Base-by-base conservation (phyloP, 2,797 vertebrate genomes). In the Allobates femoralis region DNA sequence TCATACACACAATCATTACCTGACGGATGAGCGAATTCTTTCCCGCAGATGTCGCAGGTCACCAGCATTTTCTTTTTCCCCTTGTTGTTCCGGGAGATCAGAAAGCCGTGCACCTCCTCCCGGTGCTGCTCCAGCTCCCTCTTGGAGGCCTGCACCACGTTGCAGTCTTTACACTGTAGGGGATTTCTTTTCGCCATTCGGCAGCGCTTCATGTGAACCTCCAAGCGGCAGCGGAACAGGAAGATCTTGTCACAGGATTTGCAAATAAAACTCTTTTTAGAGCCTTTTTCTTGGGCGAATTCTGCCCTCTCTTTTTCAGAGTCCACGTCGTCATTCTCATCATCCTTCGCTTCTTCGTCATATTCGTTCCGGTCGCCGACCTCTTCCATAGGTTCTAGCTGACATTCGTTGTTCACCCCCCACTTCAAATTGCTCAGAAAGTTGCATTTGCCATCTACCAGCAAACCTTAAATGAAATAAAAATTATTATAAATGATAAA, bases 11-110 rank as follows among this genome's bases (percentile, higher is more conserved):
- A 19, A 51, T n/a, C 0, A 89, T 75, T 89, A 96, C 96, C 96
- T 92, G 96, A 98, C 0, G 96, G 95, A 41, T 96, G 96, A 86
- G 96, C 97, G 71, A 97, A 98, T 37, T 94, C 95, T 67, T 96
- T 93, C 1, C 94, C 93, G 0, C 96, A 98, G 87, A 97, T 94
- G 89, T 96, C 95, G 3, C 96, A 97, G 0, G 92, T 89, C 89
- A 96, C 94, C 0, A 91, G 90, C 7, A 93, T 90, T 1, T 87
- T 84, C 85, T 90, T 93, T 92, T 95, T 97, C 92, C 95, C 96
- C 91, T 96, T 97, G 82, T 89, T 91, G 0, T 2, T 23, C 0
- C 89, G 90, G 0, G 89, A 79, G 19, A 79, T 89, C 0, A 82
- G 28, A 0, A 69, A 23, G 2, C 90, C 67, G 0, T 96, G 96